Evolutionary conservation across 2,888 invertebrate genomes (phyloP).

Genomic region (Conops quadrifasciatus): DNA sequence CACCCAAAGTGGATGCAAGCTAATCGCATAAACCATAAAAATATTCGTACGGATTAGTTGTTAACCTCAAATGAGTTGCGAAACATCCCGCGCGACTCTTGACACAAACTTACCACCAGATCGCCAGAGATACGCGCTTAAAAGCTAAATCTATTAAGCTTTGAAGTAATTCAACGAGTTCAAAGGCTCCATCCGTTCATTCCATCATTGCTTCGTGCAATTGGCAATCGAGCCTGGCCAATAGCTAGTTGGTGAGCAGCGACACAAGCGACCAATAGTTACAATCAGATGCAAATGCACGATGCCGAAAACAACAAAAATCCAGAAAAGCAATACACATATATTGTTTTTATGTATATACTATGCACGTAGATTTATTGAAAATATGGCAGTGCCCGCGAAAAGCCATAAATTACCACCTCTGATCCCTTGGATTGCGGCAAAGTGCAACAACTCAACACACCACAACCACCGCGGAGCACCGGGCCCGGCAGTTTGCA

Average conservation of each 20-base stretch:
- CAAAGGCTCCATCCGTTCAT: conserved; percentile 7
- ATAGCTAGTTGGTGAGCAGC: background rate
- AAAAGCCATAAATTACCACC: conserved; percentile 50
- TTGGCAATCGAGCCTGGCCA: conserved; percentile 26
- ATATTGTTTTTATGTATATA: background rate
- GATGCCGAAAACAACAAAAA: background rate
- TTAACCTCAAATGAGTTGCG: background rate
- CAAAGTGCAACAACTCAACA: conserved; percentile 25
- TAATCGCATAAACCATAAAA: background rate
- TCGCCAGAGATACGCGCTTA: background rate
- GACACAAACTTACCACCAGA: background rate
- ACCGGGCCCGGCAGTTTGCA: conserved; percentile 14
- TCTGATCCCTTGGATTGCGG: conserved; percentile 47
- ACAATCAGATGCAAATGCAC: conserved; percentile 20
- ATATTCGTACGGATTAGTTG: background rate
- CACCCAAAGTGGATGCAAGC: too few species aligned
- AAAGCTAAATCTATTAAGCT: conserved; percentile 25
- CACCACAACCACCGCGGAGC: background rate
- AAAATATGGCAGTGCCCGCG: conserved; percentile 17
- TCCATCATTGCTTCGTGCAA: too few species aligned
- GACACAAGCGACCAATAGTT: too few species aligned
- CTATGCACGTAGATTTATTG: too few species aligned
- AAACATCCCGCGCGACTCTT: background rate
- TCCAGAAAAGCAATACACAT: background rate
- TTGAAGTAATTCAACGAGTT: conserved; percentile 22